phyloP scores from a whole-genome alignment of 2,888 invertebrate species.

The Trypoxylon attenuatum region DNA sequence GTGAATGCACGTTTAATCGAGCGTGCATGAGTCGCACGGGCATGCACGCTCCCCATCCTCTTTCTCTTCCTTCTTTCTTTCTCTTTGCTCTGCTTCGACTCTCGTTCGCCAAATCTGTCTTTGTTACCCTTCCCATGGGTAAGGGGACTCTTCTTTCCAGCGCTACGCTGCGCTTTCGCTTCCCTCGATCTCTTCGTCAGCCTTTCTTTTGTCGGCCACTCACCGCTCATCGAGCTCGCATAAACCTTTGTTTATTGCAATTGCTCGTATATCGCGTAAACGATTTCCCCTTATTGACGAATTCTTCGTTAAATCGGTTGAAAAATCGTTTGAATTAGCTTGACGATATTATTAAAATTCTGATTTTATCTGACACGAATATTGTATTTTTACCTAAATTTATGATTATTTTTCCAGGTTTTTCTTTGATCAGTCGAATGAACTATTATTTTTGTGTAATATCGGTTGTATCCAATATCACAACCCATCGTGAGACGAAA shows the following conservation, averaged over 20 bases:
- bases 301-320: too few species aligned
- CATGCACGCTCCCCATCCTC: constrained; percentile 35
- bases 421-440: too few species aligned
- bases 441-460: too few species aligned
- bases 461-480: too few species aligned
- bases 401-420: too few species aligned
- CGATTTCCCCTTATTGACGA: too few species aligned
- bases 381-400: too few species aligned
- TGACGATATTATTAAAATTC: too few species aligned
- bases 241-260: neutral
- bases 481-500: too few species aligned
- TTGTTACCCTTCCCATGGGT: neutral
- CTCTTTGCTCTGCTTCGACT: constrained; percentile 11
- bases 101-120: constrained; percentile 3
- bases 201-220: neutral
- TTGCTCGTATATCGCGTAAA: neutral
- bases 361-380: too few species aligned
- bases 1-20: constrained; percentile 63
- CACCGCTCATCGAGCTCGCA: neutral
- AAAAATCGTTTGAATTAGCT: too few species aligned
- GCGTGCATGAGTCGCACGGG: constrained; percentile 56
- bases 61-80: constrained; percentile 5
- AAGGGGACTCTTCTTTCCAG: too few species aligned
- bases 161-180: neutral
- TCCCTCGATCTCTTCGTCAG: neutral